Base-by-base conservation (phyloP, 2,888 invertebrate species). In the Disparrhopalites patrizii region DNA sequence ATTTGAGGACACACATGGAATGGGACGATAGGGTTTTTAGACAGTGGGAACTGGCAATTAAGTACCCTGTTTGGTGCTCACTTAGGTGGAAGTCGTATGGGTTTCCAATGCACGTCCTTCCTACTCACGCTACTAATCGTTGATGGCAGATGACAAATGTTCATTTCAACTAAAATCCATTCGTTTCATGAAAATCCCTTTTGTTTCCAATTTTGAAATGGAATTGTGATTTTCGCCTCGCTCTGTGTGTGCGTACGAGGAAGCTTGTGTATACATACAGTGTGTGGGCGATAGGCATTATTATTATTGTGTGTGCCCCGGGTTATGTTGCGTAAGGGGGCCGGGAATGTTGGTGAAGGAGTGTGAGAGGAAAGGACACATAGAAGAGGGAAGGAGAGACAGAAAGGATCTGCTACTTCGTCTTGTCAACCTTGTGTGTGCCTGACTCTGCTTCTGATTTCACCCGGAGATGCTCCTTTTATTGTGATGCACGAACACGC, bases 141-240 rank as follows among this genome's bases (percentile, higher is more conserved):
- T 58, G 47, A 18, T 43, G 58, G 38, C 58, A 47, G 27, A 47
- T 58, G 58, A 58, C 58, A 58, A 58, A 58, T 58, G 57, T 25
- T 57, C 57, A 40, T 33, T 57, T 40, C 27, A 36, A 23, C 40
- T 27, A 10, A 40, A 56, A 36, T 56, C 56, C 56, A 56, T 38
- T 50, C 50, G 25, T 3, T 57, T 18, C 50, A 20, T 4, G 50
- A 18, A 23, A 50, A n/a, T n/a, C 5, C 2, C 20, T 50, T 4
- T 20, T 20, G 10, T 5, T 50, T 18, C 50, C 5, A 25, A 18
- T 50, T 50, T 50, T 20, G 20, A 20, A 50, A 20, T 50, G 23
- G 40, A 40, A 40, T 40, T 40, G n/a, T 40, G 40, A 5, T 3
- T 3, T 40, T 4, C n/a, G 40, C 40, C 40, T 18, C 40, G n/a